Evolutionary conservation across 2,797 vertebrate genomes (phyloP).

Genomic region (Xenops minutus): DNA sequence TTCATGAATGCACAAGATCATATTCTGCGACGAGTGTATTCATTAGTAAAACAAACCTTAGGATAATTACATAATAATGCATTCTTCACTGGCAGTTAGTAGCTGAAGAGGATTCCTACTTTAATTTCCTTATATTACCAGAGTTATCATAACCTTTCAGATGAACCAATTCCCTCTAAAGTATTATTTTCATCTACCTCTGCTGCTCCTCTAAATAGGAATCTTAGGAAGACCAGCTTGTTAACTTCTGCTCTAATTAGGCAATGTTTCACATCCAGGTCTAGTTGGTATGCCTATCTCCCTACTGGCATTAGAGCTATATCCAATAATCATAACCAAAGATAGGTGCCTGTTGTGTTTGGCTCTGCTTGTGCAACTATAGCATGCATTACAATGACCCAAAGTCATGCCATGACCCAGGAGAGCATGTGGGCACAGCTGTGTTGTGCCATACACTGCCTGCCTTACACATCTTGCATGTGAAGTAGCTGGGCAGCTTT

Average conservation of each 20-base stretch:
- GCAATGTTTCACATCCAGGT: neutral
- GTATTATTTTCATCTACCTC: neutral
- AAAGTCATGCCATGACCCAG: rapidly evolving
- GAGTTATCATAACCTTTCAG: neutral
- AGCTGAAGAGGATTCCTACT: neutral
- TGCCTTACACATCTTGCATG: rapidly evolving
- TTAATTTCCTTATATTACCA: neutral
- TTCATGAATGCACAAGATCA: neutral
- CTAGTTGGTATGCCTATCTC: neutral
- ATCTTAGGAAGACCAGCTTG: neutral
- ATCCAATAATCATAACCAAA: neutral
- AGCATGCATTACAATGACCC: neutral
- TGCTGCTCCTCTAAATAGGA: neutral
- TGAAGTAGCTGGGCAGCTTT: neutral
- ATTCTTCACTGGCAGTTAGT: neutral
- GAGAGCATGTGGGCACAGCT: neutral
- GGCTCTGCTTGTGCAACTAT: neutral
- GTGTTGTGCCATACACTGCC: neutral
- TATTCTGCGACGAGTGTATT: neutral
- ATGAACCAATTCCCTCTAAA: neutral
- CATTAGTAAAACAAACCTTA: neutral
- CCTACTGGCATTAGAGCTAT: neutral
- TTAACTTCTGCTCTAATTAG: neutral
- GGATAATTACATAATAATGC: neutral
- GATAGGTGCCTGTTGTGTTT: neutral